Evolutionary conservation across 2,113 vertebrate species (phyloP).

Genomic region (Corythoichthys haematopterus): DNA sequence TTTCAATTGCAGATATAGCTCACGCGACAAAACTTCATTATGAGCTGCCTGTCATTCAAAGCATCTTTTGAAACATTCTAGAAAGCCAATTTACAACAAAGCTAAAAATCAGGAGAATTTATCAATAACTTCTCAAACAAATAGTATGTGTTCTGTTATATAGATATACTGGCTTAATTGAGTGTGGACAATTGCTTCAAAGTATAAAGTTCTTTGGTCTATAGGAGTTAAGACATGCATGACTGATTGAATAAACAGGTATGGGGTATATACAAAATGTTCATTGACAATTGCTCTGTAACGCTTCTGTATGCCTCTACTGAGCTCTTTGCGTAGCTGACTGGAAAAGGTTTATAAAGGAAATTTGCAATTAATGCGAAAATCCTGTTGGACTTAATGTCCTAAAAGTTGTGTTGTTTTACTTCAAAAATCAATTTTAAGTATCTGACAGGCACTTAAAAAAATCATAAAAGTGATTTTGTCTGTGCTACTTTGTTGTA

Average conservation of each 20-base stretch:
- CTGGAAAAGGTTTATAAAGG: background rate
- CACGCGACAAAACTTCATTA: constrained; percentile 16
- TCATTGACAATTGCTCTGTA: constrained; percentile 1
- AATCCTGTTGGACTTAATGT: background rate
- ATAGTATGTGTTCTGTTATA: constrained; percentile 3
- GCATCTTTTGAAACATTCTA: constrained; percentile 30
- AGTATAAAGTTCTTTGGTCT: constrained; percentile 14
- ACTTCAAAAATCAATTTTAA: background rate
- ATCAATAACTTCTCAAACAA: constrained; percentile 11
- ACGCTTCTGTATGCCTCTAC: constrained; percentile 6
- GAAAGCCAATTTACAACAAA: constrained; percentile 31
- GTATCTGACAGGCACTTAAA: background rate
- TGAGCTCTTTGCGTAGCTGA: background rate
- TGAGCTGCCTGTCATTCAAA: constrained; percentile 38
- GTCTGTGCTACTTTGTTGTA: constrained; percentile 18
- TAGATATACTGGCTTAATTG: constrained; percentile 13
- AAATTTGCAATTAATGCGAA: background rate
- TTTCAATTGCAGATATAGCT: constrained; percentile 26
- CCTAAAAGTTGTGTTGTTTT: background rate
- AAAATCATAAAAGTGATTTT: background rate
- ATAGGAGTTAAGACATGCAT: background rate
- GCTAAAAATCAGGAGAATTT: constrained; percentile 9
- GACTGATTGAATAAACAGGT: constrained; percentile 13
- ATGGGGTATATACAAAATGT: background rate
- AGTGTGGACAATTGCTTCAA: constrained; percentile 28